These are phyloP conservation scores for Clytia hemisphaerica DNA, from an alignment of 30 jellyfish, hydroid and myxozoan genomes.

Conservation along the genomic window DNA sequence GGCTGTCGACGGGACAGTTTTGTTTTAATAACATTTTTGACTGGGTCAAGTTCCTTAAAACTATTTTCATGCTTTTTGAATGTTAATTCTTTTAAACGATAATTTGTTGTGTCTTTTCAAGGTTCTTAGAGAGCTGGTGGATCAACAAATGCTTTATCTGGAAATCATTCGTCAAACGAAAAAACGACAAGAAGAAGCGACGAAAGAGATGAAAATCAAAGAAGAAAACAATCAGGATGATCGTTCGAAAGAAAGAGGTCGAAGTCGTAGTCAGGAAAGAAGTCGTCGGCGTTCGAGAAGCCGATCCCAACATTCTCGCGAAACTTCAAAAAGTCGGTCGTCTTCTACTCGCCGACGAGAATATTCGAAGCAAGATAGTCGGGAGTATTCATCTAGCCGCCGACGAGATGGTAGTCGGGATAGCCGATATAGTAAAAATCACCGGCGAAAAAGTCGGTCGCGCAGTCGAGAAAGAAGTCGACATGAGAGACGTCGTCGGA, in stretches of 20 bases:
- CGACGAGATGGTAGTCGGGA: background rate
- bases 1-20: background rate
- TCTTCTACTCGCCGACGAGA: background rate
- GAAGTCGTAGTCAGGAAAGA: background rate
- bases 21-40: background rate
- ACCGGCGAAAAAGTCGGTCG: constrained; percentile 24
- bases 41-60: background rate
- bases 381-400: background rate
- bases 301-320: too few species aligned
- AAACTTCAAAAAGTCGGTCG: too few species aligned
- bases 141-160: constrained; percentile 77
- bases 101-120: background rate
- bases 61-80: background rate
- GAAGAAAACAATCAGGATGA: background rate
- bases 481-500: constrained; percentile 10
- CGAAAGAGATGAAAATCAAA: background rate
- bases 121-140: constrained; percentile 77
- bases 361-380: background rate
- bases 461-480: constrained; percentile 23
- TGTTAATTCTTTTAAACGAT: background rate
- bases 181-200: constrained; percentile 2
- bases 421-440: background rate
- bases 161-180: constrained; percentile 31
- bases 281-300: background rate
- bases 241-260: background rate